Evolutionary conservation across 2,797 vertebrate species (phyloP), one percentile per base, ranked within the genome.

Genomic region (Molossus alvarezi): DNA sequence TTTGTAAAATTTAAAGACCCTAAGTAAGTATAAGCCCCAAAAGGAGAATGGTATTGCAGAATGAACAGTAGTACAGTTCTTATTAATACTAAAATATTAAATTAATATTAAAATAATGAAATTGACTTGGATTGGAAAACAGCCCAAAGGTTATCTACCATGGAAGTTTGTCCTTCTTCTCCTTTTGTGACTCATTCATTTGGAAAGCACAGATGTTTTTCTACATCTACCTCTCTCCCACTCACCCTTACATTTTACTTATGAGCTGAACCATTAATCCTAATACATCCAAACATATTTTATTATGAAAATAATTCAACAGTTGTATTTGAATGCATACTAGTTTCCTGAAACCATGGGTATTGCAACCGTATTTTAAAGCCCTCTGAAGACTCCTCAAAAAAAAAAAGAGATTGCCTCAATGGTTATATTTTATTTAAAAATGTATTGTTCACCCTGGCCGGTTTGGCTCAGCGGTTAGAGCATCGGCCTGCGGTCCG

Each of bases 191-290:
- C 62, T 95, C 93, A 81, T 90, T 95, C 93, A 64, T 0, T 71
- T 95, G 82, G 72, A 94, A 96, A 85, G 37, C 62, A 58, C 89
- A 95, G 89, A 93, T 96, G 93, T 96, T 95, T 95, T 85, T 77
- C 55, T 76, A 60, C 81, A 71, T 93, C 64, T 93, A 69, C 41
- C 58, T 88, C 80, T 94, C 64, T 93, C 77, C 69, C 45, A 94
- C 79, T 93, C 69, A 80, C 45, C 72, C 93, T 97, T 89, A 80
- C 51, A 80, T 96, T 96, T 95, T 92, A 82, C 60, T 94, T 89
- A 62, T 14, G 75, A 75, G 51, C 76, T 91, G 88, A 96, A 82
- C 73, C 86, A 83, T 88, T 79, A 87, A 64, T 97, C 83, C 37
- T 93, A 93, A 82, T 89, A 84, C 12, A 79, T 65, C 53, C 86